Evolutionary conservation across 2,113 vertebrate genomes (phyloP).

Genomic region (Heterochromis multidens): DNA sequence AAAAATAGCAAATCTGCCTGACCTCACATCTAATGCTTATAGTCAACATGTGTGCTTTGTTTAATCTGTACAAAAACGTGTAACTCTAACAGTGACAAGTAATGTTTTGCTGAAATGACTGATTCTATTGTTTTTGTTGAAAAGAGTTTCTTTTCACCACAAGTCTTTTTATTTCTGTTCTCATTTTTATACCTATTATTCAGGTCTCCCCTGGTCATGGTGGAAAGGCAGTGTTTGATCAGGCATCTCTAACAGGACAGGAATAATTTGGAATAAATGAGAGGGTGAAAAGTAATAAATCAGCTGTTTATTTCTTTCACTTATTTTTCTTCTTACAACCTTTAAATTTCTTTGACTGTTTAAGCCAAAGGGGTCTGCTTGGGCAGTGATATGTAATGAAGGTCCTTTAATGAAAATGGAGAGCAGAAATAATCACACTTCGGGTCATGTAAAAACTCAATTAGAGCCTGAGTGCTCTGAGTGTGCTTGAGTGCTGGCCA

Average conservation of each 20-base stretch:
- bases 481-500: neutral
- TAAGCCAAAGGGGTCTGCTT: neutral
- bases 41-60: neutral
- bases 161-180: neutral
- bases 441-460: constrained; percentile 43
- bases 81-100: neutral
- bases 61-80: neutral
- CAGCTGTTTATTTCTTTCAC: constrained; percentile 18
- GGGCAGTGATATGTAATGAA: constrained; percentile 22
- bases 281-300: constrained; percentile 42
- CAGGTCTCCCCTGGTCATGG: neutral
- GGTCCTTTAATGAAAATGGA: constrained; percentile 53
- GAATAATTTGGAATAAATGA: constrained; percentile 27
- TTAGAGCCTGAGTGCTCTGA: constrained; percentile 24
- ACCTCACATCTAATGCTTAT: neutral
- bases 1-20: neutral
- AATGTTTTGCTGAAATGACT: neutral
- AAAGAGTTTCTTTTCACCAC: neutral
- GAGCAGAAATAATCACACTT: constrained; percentile 45
- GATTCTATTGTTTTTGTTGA: neutral
- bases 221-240: neutral
- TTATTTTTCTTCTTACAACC: constrained; percentile 3
- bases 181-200: neutral
- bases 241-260: neutral
- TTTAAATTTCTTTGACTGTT: neutral